Evolutionary conservation across 2,888 invertebrate species (phyloP), one percentile per base, ranked within the genome.

Genomic region (Rhaphigaster nebulosa): DNA sequence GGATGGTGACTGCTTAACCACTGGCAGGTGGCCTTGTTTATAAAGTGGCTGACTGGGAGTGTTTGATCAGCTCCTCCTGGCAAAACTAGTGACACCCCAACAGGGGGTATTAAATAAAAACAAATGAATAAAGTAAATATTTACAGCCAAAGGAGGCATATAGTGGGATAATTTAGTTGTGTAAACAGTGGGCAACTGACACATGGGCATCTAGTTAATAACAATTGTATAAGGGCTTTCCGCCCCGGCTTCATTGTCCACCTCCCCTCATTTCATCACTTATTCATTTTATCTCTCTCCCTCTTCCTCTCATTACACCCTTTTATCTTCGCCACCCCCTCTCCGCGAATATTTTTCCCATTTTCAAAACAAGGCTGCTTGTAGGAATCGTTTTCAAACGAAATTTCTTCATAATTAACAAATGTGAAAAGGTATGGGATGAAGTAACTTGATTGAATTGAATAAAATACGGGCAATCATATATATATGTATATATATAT

Each of bases 261-360:
- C 56, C 76, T 38, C 87, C 60, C 88, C 56, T 56, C 88, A 70
- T 70, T 41, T 34, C 89, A 41, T 88, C 29, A 87, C 50, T 54
- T 87, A 88, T 76, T 70, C 65, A 88, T 91, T 84, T 76, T 80
- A 54, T 90, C 26, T 90, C 88, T 38, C 60, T 38, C 92, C 92
- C 92, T 92, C 92, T 92, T 91, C 91, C 92, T 84, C 92, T 90
- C 87, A 80, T 29, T 70, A 52, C 34, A 87, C 89, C 91, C 65
- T 76, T 87, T 60, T 60, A 50, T 87, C 54, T 54, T 52, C 15
- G 50, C 91, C 91, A 91, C 65, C 88, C 92, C 89, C 91, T 91
- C 91, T 91, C 91, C 90, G 91, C 91, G 91, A 89, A 80, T 90
- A 52, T 87, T 89, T 92, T 84, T 92, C 91, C 90, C 80, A 50